Conservation (phyloP, 2,797 vertebrate species). For the Catamblyrhynchus diadema region DNA sequence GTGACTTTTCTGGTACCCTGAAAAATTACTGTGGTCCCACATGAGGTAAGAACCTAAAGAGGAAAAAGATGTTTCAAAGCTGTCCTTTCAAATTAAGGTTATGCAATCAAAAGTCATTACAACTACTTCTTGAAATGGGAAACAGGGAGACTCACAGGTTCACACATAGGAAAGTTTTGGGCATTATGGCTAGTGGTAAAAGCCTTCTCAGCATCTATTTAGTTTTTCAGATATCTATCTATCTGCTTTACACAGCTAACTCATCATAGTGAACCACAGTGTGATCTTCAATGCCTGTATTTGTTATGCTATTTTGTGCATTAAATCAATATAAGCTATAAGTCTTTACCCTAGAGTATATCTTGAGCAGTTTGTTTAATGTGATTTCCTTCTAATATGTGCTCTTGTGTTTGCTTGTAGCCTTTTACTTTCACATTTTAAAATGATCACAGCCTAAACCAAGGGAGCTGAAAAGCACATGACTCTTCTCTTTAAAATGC, state of each 20-base stretch:
- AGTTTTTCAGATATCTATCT: background rate
- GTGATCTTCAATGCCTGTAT: background rate
- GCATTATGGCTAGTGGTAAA: background rate
- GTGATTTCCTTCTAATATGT: background rate
- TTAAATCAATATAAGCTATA: slow-evolving; percentile 4
- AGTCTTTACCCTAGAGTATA: slow-evolving; percentile 12
- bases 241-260: background rate
- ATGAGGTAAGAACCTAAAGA: background rate
- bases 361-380: slow-evolving; percentile 18
- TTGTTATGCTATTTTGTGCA: slow-evolving; percentile 2
- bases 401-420: background rate
- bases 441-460: slow-evolving; percentile 5
- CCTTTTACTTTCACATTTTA: slow-evolving; percentile 30
- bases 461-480: background rate
- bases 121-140: background rate
- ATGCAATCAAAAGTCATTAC: background rate
- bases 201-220: background rate
- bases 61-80: background rate
- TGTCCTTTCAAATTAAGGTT: background rate
- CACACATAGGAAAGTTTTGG: background rate
- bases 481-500: slow-evolving; percentile 46
- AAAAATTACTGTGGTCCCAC: background rate
- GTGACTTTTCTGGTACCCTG: background rate
- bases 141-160: background rate
- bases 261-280: background rate